Evolutionary conservation across 2,888 invertebrate species (phyloP).

Genomic region (Acleris literana): DNA sequence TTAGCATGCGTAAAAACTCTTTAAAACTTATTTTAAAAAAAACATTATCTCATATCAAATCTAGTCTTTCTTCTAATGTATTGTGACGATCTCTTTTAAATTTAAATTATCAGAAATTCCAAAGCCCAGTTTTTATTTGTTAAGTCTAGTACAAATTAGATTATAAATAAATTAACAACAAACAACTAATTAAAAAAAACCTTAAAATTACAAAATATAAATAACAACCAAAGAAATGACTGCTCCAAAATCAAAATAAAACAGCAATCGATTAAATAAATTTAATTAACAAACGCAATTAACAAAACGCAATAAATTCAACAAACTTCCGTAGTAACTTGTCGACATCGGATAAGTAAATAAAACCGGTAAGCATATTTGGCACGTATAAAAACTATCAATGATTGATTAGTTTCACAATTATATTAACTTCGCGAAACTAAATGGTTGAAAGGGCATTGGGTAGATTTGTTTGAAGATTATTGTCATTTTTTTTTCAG

Average conservation of each 20-base stretch:
- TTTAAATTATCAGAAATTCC: background rate
- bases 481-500: too few relatives aligned
- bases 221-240: conserved; percentile 26
- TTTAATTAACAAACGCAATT: conserved; percentile 15
- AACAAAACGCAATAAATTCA: conserved; percentile 6
- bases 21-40: too few relatives aligned
- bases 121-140: conserved; percentile 3
- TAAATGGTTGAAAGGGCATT: too few relatives aligned
- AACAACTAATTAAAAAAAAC: background rate
- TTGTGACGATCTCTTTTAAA: too few relatives aligned
- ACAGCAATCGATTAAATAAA: conserved; percentile 3
- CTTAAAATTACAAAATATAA: conserved; percentile 41
- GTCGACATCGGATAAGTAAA: conserved; percentile 23
- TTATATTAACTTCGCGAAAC: too few relatives aligned
- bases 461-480: too few relatives aligned
- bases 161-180: conserved; percentile 10
- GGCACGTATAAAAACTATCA: too few relatives aligned
- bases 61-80: too few relatives aligned
- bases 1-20: too few relatives aligned
- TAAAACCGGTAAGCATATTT: background rate
- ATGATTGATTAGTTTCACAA: too few relatives aligned
- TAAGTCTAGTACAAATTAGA: conserved; percentile 24
- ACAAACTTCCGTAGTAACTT: conserved; percentile 39
- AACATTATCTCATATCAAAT: too few relatives aligned
- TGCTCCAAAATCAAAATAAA: background rate